phyloP scores from a whole-genome alignment of 2,797 vertebrate genomes.

The Scolopax bukidnonensis region DNA sequence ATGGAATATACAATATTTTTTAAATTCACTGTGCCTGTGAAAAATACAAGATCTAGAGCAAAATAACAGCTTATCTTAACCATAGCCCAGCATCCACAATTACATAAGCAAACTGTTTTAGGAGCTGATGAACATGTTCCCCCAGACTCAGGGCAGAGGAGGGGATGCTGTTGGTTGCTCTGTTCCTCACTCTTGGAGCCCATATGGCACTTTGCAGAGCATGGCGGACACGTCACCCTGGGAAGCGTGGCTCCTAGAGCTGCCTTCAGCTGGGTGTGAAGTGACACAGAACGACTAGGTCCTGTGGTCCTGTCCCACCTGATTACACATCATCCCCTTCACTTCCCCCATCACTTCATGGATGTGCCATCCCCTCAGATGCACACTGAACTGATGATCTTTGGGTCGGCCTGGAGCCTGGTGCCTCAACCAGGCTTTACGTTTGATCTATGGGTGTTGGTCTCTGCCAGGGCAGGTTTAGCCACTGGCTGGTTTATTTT shows the following conservation, averaged over 20 bases:
- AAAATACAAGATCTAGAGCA: not conserved
- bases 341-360: not conserved
- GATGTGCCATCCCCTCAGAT: not conserved
- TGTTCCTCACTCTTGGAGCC: not conserved
- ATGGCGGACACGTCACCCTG: no score
- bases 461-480: not conserved
- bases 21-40: not conserved
- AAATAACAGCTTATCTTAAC: not conserved
- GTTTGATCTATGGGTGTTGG: not conserved
- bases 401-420: not conserved
- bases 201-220: not conserved
- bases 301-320: rapidly evolving
- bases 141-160: not conserved
- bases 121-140: not conserved
- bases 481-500: not conserved
- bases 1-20: not conserved
- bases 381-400: no score
- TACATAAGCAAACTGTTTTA: not conserved
- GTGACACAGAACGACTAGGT: not conserved
- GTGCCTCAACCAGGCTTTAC: not conserved
- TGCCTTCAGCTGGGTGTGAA: rapidly evolving
- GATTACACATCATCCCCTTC: rapidly evolving
- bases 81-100: not conserved
- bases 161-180: not conserved
- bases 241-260: not conserved